Evolutionary conservation across 1,140 invertebrate genomes (phyloP), one percentile per base, ranked within the genome.

Genomic region (Batillaria attramentaria): DNA sequence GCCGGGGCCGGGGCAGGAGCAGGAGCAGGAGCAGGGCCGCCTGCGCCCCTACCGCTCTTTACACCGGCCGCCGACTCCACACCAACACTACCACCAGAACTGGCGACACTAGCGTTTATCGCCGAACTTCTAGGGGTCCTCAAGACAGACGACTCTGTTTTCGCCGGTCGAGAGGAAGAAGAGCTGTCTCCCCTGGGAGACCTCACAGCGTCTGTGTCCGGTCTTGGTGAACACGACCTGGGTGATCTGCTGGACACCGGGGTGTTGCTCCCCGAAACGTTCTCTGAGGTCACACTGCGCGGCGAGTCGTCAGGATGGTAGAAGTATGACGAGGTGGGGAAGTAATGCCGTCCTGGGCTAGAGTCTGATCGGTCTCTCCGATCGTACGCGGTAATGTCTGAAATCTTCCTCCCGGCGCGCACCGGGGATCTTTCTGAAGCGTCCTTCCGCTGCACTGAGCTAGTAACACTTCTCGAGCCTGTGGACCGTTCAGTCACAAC

Each of bases 331-430:
- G 39, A 57, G 18, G 68, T 31, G 37, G 13, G 68, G 41, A 70
- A 43, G 68, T 73, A 50, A 43, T 57, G 66, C 43, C 65, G 72
- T 5, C 77, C 54, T n/a, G 83, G 77, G 66, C 77, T 83, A n/a
- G 79, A 77, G 10, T 82, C 81, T 0, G 81, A 76, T 20, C 79
- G 33, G 31, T 81, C 79, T 37, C 78, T 60, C 16, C 60, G 31
- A 41, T 81, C 60, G 39, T 28, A 70, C 24, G 33, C 8, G 6
- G 42, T 28, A 0, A 42, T 28, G 20, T 70, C 68, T 24, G 68
- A 70, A 5, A 20, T 31, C 41, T 70, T 70, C n/a, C 68, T 70
- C 24, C 41, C 35, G n/a, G n/a, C n/a, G 68, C 13, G 66, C 43
- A 62, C 70, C 31, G 79, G 37, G 37, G 57, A 79, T 57, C 62